A percentile compares a stretch with the other conserved stretches of the same genome.
These are phyloP conservation scores for Bombus difficillimus DNA, from an alignment of 1,140 invertebrate genomes.

Conservation along the genomic window DNA sequence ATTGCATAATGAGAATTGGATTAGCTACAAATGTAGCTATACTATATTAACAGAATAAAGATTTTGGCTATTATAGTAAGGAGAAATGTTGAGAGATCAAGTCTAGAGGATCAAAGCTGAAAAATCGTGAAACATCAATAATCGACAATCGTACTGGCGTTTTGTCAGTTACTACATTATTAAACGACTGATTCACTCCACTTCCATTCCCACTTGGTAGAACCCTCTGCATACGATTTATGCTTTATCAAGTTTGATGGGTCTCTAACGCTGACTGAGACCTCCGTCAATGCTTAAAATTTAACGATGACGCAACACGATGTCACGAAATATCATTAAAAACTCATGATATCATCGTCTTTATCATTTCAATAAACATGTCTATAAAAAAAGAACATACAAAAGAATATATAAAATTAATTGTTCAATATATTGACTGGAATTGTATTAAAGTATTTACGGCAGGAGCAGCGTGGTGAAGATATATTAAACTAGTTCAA, in stretches of 20 bases:
- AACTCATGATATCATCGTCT: background rate
- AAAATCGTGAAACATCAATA: constrained; percentile 23
- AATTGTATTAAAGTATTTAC: background rate
- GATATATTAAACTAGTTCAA: background rate
- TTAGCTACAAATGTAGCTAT: background rate
- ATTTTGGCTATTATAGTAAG: too few species aligned
- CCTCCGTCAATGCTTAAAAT: constrained; percentile 45
- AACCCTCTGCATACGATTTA: constrained; percentile 47
- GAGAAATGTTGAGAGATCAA: background rate
- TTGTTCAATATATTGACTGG: background rate
- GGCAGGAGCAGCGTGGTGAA: too few species aligned
- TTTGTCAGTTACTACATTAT: constrained; percentile 46
- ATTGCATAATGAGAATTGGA: background rate
- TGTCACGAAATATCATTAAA: constrained; percentile 1
- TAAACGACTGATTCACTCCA: constrained; percentile 51
- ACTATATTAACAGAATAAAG: background rate
- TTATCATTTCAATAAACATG: background rate
- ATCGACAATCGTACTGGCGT: constrained; percentile 34
- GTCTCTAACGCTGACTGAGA: constrained; percentile 41
- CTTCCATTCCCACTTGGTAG: constrained; percentile 53
- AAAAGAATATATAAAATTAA: background rate
- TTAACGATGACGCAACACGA: constrained; percentile 41
- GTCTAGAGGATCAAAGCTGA: background rate
- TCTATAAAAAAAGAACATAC: background rate
- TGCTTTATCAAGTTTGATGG: constrained; percentile 55